Base-by-base conservation (phyloP, 2,797 vertebrate species). In the Buphagus erythrorhynchus region DNA sequence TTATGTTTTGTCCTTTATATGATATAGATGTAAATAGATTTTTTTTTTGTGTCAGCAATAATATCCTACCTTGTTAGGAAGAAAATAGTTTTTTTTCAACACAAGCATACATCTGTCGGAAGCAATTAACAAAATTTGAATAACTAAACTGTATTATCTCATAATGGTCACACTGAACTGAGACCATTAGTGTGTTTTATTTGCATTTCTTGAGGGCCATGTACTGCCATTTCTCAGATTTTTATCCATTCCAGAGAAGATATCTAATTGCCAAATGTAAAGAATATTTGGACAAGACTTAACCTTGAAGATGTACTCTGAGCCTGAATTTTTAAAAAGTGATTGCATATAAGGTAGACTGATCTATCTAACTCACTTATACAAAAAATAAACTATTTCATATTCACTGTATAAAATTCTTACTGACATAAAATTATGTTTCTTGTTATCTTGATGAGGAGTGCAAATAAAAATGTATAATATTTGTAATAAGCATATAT, bases 1-100 rank as follows among this genome's bases (percentile, higher is more conserved):
- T 43, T 31, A 22, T 0, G 3, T 52, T 72, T 82, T 38, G 7
- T 75, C 54, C 14, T 58, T 83, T 0, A 0, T 29, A 24, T 52
- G 33, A 31, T 7, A 36, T 21, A 43, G 3, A 33, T 16, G 1
- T 1, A 76, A 79, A 22, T 2, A 58, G 9, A 38, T 4, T 13
- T 28, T 54, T 28, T 54, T 82, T 84, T 52, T 73, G 29, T 55
- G 7, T 11, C 40, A 43, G 28, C 7, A 61, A 11, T 25, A 57
- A 35, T 35, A 42, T 16, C 16, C 25, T 65, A 42, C 26, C 20
- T 13, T 59, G 16, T 38, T 55, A 63, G 48, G 25, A 82, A 72
- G 2, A 78, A 66, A 72, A n/a, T 3, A 24, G 1, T 21, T 13
- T 17, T 16, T 46, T 81, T 54, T 74, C 19, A 55, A 40, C 20